Evolutionary conservation across 2,888 invertebrate genomes (phyloP).

Genomic region (Lumbricus terrestris): DNA sequence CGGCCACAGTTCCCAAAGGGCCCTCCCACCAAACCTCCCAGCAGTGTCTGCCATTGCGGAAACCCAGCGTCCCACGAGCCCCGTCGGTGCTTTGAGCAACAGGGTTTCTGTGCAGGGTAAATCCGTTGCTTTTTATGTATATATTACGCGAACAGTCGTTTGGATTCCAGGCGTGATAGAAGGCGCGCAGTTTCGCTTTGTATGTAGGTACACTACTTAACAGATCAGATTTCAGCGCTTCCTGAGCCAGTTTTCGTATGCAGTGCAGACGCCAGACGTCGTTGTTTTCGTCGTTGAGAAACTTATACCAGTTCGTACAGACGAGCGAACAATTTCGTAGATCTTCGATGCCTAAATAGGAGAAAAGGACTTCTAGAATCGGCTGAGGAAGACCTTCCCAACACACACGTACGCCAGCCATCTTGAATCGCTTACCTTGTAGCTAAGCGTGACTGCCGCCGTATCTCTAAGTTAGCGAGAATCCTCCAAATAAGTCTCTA

Average conservation of each 20-base stretch:
- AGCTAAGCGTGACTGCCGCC: not conserved
- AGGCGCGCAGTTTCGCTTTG: slow-evolving; percentile 85
- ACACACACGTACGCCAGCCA: not conserved
- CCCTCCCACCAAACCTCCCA: slow-evolving; percentile 99
- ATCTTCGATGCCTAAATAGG: slow-evolving; percentile 82
- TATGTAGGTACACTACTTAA: slow-evolving; percentile 83
- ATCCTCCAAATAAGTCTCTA: not conserved
- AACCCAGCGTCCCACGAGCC: slow-evolving; percentile 78
- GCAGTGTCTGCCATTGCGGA: slow-evolving; percentile 85
- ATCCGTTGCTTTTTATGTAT: slow-evolving; percentile 92
- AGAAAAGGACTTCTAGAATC: slow-evolving; percentile 66
- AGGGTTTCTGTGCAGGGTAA: slow-evolving; percentile 94
- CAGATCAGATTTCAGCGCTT: slow-evolving; percentile 84
- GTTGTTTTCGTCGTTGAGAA: slow-evolving; percentile 87
- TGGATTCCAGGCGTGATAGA: slow-evolving; percentile 93
- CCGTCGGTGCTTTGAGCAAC: slow-evolving; percentile 98
- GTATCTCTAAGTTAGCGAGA: not conserved
- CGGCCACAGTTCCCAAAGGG: slow-evolving; percentile 94
- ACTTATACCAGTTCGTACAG: slow-evolving; percentile 86
- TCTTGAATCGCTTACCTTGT: slow-evolving; percentile 10
- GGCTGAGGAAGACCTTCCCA: slow-evolving; percentile 39
- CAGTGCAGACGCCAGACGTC: slow-evolving; percentile 93
- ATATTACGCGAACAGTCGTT: slow-evolving; percentile 95
- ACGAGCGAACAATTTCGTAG: slow-evolving; percentile 84
- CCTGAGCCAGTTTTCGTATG: slow-evolving; percentile 80